phyloP scores from a whole-genome alignment of 1,140 invertebrate genomes.

The Listronotus bonariensis region DNA sequence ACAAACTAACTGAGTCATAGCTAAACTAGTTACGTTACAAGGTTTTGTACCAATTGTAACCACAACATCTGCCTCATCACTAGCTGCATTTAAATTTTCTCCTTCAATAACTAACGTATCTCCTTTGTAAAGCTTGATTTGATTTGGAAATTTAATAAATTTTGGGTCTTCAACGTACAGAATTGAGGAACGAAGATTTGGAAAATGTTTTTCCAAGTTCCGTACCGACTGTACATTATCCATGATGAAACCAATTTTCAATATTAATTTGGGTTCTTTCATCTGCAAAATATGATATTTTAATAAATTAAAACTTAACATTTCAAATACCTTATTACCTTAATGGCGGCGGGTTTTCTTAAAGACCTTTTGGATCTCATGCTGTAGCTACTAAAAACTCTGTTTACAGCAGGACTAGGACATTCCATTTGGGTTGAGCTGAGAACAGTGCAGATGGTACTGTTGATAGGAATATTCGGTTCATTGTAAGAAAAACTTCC shows the following conservation, averaged over 20 bases:
- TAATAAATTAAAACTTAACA: neutral
- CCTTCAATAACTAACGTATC: constrained; percentile 96
- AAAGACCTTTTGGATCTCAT: constrained; percentile 48
- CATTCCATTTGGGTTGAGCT: constrained; percentile 94
- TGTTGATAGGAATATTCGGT: constrained; percentile 69
- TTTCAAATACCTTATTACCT: constrained; percentile 38
- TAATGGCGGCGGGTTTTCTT: constrained; percentile 50
- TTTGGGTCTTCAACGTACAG: constrained; percentile 91
- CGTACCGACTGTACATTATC: constrained; percentile 89
- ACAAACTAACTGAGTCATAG: constrained; percentile 86
- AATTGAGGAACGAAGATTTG: constrained; percentile 76
- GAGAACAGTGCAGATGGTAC: constrained; percentile 81
- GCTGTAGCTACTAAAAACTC: constrained; percentile 50
- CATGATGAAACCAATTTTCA: constrained; percentile 92
- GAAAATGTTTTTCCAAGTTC: constrained; percentile 86
- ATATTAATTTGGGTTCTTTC: constrained; percentile 60
- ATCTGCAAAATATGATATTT: constrained; percentile 37
- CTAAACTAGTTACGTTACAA: constrained; percentile 93
- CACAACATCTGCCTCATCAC: constrained; percentile 90
- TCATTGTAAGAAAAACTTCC: constrained; percentile 77
- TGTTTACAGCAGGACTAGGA: constrained; percentile 83
- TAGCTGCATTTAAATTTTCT: constrained; percentile 87
- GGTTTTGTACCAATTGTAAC: constrained; percentile 87
- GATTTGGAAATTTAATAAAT: constrained; percentile 84
- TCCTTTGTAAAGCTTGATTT: constrained; percentile 89